Evolutionary conservation across 2,113 vertebrate species (phyloP), one percentile per base, ranked within the genome.

Genomic region (Cygnus buccinator): DNA sequence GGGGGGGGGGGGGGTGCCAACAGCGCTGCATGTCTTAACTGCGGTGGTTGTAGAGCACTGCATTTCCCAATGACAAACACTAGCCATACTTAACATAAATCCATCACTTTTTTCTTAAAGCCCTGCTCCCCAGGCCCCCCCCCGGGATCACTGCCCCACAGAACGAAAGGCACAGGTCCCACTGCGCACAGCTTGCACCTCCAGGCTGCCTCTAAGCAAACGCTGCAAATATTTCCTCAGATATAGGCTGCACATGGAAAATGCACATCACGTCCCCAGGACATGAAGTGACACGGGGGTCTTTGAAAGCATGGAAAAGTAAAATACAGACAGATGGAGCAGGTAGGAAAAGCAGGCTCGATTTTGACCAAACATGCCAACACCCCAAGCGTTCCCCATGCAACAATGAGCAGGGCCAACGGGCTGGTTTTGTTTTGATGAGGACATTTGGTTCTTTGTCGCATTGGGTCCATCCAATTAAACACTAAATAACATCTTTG

Each of bases 291-390:
- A 33, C 72, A 68, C 25, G 17, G 0, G 0, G 25, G 9, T 43
- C 43, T 20, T 8, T n/a, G 21, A 7, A 71, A 91, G 22, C 41
- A 58, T 0, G 39, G 17, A 44, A 81, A 57, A 44, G 10, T 19
- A 31, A 54, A 88, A 44, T 0, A 13, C 10, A 37, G 23, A n/a
- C 3, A 10, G 33, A 0, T 6, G 35, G 70, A 57, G 26, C 13
- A 50, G 0, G 0, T 3, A 9, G 5, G 5, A 66, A 31, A 76
- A 62, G 37, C 41, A 74, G 65, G 33, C 48, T n/a, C 10, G 0
- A 0, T 54, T 91, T 10, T 59, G 37, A 43, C 17, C 33, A 29
- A 62, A 35, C 28, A 22, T 29, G 19, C 72, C 20, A 29, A 70
- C 62, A 8, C 23, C 17, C 23, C 31, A 14, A 3, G 31, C 10